Evolutionary conservation across 2,113 vertebrate genomes (phyloP).

Genomic region (Pseudonaja textilis): DNA sequence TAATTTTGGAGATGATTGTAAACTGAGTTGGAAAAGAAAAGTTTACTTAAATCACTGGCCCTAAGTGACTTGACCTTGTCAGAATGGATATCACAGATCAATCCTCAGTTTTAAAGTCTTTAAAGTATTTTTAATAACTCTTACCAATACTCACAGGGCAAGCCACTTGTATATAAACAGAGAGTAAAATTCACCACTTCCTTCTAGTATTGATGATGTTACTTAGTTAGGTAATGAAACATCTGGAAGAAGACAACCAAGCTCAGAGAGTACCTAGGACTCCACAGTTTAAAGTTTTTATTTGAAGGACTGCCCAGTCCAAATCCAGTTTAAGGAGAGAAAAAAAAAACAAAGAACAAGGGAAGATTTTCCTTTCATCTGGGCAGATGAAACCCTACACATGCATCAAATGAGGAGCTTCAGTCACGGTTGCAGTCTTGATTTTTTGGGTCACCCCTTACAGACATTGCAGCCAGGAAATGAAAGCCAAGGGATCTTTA

Average conservation of each 20-base stretch:
- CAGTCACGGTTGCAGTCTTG: not conserved
- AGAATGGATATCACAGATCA: not conserved
- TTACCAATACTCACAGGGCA: not conserved
- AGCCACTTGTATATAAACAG: not conserved
- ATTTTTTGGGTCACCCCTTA: not conserved
- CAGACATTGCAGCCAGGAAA: not conserved
- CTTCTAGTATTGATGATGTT: not conserved
- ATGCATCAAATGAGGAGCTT: not conserved
- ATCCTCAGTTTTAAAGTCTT: not conserved
- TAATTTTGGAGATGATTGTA: not conserved
- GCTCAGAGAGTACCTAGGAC: not conserved
- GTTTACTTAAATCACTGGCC: not conserved
- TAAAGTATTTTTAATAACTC: not conserved
- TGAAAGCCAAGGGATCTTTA: not conserved
- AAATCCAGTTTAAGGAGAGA: not conserved
- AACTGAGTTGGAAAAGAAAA: not conserved
- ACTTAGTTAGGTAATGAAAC: not conserved
- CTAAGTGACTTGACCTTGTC: not conserved
- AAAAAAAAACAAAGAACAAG: not conserved
- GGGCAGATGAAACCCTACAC: not conserved
- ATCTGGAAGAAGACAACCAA: not conserved
- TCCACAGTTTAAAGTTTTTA: not conserved
- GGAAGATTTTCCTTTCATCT: too few species aligned
- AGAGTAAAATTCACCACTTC: not conserved
- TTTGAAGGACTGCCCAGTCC: not conserved